Evolutionary conservation across 2,797 vertebrate species (phyloP).

Genomic region (Botia kubotai): DNA sequence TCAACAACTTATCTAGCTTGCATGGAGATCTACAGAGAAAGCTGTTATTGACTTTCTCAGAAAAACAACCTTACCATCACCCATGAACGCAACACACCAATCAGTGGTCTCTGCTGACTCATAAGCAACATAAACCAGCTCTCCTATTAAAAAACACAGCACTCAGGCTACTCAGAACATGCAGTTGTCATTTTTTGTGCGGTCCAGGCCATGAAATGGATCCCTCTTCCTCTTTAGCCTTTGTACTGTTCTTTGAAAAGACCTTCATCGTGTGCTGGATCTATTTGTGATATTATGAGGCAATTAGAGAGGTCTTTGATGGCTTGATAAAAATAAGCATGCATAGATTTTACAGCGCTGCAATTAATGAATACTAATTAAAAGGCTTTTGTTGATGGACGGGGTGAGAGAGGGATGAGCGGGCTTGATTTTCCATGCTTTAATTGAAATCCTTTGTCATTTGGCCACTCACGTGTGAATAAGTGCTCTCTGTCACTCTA

Average conservation of each 20-base stretch:
- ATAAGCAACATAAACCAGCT: constrained; percentile 16
- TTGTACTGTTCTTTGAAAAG: constrained; percentile 62
- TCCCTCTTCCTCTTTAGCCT: constrained; percentile 48
- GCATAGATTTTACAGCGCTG: constrained; percentile 59
- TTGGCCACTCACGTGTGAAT: constrained; percentile 60
- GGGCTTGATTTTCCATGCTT: constrained; percentile 58
- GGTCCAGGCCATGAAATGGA: constrained; percentile 49
- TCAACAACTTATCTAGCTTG: background rate
- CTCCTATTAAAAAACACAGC: constrained; percentile 41
- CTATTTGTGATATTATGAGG: constrained; percentile 64
- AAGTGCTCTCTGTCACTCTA: constrained; percentile 57
- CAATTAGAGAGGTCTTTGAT: constrained; percentile 67
- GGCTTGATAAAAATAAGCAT: constrained; percentile 63
- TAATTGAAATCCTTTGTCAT: constrained; percentile 66
- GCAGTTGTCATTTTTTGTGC: constrained; percentile 44
- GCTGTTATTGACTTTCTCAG: background rate
- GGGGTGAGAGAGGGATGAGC: constrained; percentile 60
- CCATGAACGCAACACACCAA: background rate
- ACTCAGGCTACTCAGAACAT: constrained; percentile 30
- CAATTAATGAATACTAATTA: constrained; percentile 69
- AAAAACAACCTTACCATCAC: background rate
- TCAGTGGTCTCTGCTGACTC: constrained; percentile 25
- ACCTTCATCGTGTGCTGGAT: constrained; percentile 57
- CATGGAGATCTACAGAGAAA: background rate
- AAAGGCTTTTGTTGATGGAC: constrained; percentile 63